phyloP scores from a whole-genome alignment of 1,140 invertebrate genomes.

The Drosophila prosaltans region DNA sequence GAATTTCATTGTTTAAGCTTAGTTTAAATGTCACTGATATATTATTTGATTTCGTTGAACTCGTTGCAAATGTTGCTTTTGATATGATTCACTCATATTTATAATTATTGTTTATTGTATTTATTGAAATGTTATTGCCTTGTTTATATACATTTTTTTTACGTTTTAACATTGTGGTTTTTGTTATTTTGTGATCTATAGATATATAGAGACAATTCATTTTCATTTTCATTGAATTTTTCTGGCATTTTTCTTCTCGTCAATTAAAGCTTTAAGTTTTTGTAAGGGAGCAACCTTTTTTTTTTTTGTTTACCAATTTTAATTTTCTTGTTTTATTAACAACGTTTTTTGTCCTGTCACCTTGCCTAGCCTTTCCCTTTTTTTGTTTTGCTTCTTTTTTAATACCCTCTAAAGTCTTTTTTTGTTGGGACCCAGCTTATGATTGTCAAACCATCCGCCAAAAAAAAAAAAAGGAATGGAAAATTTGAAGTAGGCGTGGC shows the following conservation, averaged over 20 bases:
- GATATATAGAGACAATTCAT: background rate
- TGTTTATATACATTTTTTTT: constrained; percentile 37
- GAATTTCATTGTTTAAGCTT: constrained; percentile 58
- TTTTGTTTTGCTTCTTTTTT: background rate
- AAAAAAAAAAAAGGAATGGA: background rate
- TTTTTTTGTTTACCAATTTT: background rate
- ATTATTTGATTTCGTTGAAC: constrained; percentile 19
- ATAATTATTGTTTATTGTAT: background rate
- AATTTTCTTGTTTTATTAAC: constrained; percentile 12
- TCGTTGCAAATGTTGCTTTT: constrained; percentile 34
- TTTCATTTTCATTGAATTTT: background rate
- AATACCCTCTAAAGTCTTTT: constrained; percentile 16
- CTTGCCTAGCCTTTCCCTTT: background rate
- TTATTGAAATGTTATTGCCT: constrained; percentile 1
- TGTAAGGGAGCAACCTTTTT: background rate
- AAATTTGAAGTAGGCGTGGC: constrained; percentile 28
- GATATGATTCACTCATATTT: constrained; percentile 45
- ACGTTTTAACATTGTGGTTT: constrained; percentile 42
- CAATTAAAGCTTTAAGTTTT: background rate
- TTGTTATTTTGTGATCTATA: background rate
- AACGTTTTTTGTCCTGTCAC: background rate
- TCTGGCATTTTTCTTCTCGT: background rate
- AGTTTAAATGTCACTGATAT: constrained; percentile 36
- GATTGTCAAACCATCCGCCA: constrained; percentile 46
- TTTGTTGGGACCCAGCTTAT: constrained; percentile 34